Conservation (phyloP, 2,888 invertebrate genomes). For the Clanis bilineata region DNA sequence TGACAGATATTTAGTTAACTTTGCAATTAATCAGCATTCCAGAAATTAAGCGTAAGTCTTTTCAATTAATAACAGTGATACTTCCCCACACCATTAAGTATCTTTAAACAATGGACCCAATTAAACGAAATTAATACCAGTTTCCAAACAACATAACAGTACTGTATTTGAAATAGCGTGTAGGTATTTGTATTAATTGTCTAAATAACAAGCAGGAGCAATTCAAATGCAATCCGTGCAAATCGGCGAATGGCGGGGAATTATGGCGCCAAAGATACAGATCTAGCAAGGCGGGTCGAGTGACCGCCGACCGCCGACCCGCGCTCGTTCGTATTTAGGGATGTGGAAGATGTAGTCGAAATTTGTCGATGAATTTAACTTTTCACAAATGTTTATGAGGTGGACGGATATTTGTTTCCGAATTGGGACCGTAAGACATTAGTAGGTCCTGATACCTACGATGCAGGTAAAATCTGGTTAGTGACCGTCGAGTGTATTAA, state of each 20-base stretch:
- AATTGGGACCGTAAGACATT: too few species aligned
- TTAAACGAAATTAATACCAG: constrained; percentile 11
- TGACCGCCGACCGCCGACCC: constrained; percentile 67
- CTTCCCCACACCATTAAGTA: too few species aligned
- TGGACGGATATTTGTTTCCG: too few species aligned
- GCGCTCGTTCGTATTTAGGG: constrained; percentile 33
- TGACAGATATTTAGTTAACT: too few species aligned
- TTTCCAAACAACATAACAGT: constrained; percentile 25
- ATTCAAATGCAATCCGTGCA: constrained; percentile 64
- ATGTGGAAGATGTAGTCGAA: neutral
- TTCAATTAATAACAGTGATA: too few species aligned
- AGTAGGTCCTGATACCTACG: too few species aligned
- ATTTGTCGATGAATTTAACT: neutral
- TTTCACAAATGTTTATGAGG: too few species aligned
- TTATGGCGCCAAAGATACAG: constrained; percentile 72
- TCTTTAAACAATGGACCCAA: neutral
- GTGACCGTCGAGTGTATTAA: too few species aligned
- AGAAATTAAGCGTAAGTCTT: too few species aligned
- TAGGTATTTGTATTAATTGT: constrained; percentile 50
- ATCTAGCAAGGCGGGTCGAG: constrained; percentile 59
- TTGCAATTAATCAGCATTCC: too few species aligned
- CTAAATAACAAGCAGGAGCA: constrained; percentile 52
- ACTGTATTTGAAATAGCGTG: constrained; percentile 23
- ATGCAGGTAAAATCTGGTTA: too few species aligned
- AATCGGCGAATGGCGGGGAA: constrained; percentile 55